phyloP scores from a whole-genome alignment of 1,140 invertebrate species.

The Drosophila kohkoa region DNA sequence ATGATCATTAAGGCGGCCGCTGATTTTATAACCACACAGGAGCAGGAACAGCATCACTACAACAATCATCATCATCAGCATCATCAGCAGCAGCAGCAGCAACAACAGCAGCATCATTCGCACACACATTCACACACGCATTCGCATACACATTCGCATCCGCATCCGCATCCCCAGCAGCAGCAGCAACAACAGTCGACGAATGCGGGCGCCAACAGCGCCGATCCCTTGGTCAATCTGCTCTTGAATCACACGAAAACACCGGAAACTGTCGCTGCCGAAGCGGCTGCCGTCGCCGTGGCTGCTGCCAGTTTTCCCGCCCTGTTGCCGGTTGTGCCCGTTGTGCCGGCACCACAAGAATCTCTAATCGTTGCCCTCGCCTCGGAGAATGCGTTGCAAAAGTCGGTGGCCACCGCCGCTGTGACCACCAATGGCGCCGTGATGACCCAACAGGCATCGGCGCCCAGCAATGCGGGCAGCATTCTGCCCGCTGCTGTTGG shows the following conservation, averaged over 20 bases:
- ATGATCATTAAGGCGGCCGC: conserved; percentile 89
- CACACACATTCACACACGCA: conserved; percentile 42
- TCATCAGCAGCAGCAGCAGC: conserved; percentile 22
- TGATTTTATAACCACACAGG: conserved; percentile 87
- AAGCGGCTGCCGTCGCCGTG: conserved; percentile 58
- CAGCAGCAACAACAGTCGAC: conserved; percentile 32
- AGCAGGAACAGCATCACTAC: conserved; percentile 79
- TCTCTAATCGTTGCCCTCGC: conserved; percentile 82
- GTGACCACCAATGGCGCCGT: conserved; percentile 80
- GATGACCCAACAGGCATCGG: conserved; percentile 77
- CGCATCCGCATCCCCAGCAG: conserved; percentile 19
- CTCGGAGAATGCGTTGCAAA: conserved; percentile 79
- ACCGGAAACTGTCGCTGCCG: conserved; percentile 55
- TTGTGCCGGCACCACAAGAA: conserved; percentile 73
- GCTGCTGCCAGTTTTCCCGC: conserved; percentile 62
- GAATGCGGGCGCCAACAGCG: conserved; percentile 31
- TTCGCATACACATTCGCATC: conserved; percentile 39
- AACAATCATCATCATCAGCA: conserved; percentile 45
- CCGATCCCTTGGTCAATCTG: conserved; percentile 63
- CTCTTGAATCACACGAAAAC: conserved; percentile 47
- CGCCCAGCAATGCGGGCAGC: conserved; percentile 61
- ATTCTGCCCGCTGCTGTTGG: conserved; percentile 67
- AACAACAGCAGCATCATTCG: conserved; percentile 36
- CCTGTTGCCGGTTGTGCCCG: conserved; percentile 68
- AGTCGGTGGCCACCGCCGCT: conserved; percentile 79